Evolutionary conservation across 2,113 vertebrate species (phyloP).

Genomic region (Ceuthmochares aereus): DNA sequence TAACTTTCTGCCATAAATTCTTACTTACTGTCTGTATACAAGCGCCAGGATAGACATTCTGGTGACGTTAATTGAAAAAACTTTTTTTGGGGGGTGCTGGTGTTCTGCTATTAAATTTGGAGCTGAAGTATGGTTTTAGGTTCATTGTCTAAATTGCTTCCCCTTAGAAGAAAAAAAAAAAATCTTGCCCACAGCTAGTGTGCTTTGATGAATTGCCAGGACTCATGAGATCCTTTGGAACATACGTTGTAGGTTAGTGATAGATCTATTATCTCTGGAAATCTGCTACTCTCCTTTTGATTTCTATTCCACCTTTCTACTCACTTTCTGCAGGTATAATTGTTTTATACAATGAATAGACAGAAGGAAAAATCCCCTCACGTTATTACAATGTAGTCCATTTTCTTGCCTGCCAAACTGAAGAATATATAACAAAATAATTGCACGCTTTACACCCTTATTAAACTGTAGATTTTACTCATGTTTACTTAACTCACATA

Average conservation of each 20-base stretch:
- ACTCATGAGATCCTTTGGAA: not conserved
- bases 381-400: not conserved
- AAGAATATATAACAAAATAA: not conserved
- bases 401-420: not conserved
- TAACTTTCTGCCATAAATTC: not conserved
- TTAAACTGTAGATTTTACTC: not conserved
- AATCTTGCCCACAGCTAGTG: not conserved
- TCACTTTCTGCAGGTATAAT: not conserved
- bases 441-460: not conserved
- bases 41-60: not conserved
- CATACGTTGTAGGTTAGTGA: not conserved
- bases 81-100: fast-evolving
- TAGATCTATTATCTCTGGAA: not conserved
- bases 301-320: not conserved
- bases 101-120: not conserved
- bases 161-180: not conserved
- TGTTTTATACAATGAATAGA: not conserved
- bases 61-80: not conserved
- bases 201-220: not conserved
- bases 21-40: not conserved
- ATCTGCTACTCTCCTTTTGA: not conserved
- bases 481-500: not conserved
- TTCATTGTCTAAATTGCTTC: not conserved
- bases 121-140: not conserved
- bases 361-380: not conserved